phyloP scores from a whole-genome alignment of 2,113 vertebrate genomes.

The Aegithalos caudatus region DNA sequence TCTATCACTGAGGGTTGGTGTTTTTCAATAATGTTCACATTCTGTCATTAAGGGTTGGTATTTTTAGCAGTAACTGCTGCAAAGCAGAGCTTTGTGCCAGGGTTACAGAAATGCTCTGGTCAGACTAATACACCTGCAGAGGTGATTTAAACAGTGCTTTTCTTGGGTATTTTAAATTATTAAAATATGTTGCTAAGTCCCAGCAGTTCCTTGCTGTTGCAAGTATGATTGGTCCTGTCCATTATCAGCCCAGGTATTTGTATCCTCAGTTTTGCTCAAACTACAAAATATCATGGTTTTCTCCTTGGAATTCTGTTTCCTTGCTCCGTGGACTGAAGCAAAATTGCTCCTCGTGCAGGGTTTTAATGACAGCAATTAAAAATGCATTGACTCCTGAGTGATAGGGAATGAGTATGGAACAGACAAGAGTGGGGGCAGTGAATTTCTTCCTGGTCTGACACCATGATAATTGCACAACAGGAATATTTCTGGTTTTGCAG shows the following conservation, averaged over 20 bases:
- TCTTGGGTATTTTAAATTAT: too few relatives aligned
- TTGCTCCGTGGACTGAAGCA: not conserved
- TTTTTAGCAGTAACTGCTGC: too few relatives aligned
- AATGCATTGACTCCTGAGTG: not conserved
- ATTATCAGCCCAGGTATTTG: not conserved
- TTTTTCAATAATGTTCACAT: too few relatives aligned
- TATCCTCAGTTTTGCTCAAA: not conserved
- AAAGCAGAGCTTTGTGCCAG: too few relatives aligned
- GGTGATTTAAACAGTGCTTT: too few relatives aligned
- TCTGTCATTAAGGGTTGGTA: too few relatives aligned
- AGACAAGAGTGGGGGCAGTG: not conserved
- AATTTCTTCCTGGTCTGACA: not conserved
- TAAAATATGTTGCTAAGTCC: too few relatives aligned
- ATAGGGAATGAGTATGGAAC: not conserved
- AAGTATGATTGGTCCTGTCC: too few relatives aligned
- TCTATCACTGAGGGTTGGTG: too few relatives aligned
- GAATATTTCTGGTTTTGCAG: not conserved
- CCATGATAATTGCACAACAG: not conserved
- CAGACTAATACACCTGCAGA: too few relatives aligned
- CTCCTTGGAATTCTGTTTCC: not conserved
- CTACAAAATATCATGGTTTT: not conserved
- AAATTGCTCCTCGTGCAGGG: not conserved
- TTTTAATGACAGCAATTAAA: slow-evolving; percentile 6
- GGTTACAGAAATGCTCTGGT: too few relatives aligned
- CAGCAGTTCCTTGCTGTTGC: too few relatives aligned